Evolutionary conservation across 1,140 invertebrate species (phyloP), one percentile per base, ranked within the genome.

Genomic region (Ostrea edulis): DNA sequence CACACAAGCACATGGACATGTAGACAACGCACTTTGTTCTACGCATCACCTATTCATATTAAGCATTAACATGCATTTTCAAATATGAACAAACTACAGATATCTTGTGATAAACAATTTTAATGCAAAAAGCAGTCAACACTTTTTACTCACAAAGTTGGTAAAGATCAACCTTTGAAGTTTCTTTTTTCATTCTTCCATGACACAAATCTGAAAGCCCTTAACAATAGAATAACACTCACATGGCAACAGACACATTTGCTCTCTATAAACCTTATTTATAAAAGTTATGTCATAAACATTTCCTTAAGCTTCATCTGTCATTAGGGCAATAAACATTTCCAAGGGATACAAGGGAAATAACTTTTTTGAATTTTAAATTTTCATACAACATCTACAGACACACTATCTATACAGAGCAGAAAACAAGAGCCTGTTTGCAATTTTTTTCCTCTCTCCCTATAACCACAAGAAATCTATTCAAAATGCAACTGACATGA

Each of bases 61-160:
- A n/a, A 62, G n/a, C 5, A 62, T 20, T 12, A 17, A 12, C 54
- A 62, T 62, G 17, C 55, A 62, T 20, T 62, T 62, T 62, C 1
- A 58, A 77, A 29, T 29, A 77, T 2, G 11, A 44, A 77, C 68
- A 35, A 77, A 77, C 22, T 9, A 14, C 8, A 0, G 14, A 25
- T 11, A 29, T 77, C 68, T 35, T 77, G 68, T 77, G 68, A 77
- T 77, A 77, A 77, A 77, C 68, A 77, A 77, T 25, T 77, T 77
- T 77, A 77, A 77, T 77, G 68, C 68, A 77, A 29, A 77, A 77
- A 77, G 68, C 68, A 77, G 68, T 77, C 29, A 77, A 77, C 68
- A 77, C 68, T 11, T 77, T 77, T 77, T 25, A 22, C 68, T 77
- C 68, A 29, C 68, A 77, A 14, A 77, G 58, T 77, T 77, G 68